These are phyloP conservation scores for Drosophila willistoni DNA, from an alignment of 1,140 invertebrate genomes.

Conservation along the genomic window DNA sequence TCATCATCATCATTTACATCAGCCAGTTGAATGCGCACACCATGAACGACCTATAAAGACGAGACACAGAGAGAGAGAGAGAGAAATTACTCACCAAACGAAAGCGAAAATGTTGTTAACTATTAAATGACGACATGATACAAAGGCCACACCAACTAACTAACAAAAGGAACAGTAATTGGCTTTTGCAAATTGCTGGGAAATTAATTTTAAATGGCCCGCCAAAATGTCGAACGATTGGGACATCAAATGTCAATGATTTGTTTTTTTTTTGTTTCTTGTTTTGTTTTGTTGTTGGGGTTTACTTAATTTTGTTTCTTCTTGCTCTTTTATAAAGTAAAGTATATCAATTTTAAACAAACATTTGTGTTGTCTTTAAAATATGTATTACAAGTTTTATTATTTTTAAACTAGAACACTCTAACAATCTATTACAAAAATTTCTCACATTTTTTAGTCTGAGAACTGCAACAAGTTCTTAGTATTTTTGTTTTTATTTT, in stretches of 20 bases:
- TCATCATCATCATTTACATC: conserved; percentile 43
- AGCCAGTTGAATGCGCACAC: conserved; percentile 87
- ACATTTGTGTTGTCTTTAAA: not conserved
- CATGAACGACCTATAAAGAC: conserved; percentile 89
- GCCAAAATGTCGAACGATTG: conserved; percentile 78
- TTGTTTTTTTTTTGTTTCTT: conserved; percentile 43
- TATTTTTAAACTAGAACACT: too few species aligned
- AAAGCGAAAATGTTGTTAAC: conserved; percentile 72
- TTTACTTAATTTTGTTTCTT: conserved; percentile 34
- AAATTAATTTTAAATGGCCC: conserved; percentile 78
- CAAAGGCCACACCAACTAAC: conserved; percentile 63
- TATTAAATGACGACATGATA: conserved; percentile 70
- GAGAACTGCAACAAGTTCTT: too few species aligned
- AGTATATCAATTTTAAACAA: too few species aligned
- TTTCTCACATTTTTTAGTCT: too few species aligned
- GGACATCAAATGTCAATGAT: conserved; percentile 78
- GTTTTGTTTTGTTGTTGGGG: conserved; percentile 27
- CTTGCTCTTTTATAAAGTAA: conserved; percentile 17
- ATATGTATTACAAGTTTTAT: too few species aligned
- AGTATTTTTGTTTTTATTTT: too few species aligned
- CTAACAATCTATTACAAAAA: too few species aligned
- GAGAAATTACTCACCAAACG: conserved; percentile 57
- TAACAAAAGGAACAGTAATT: conserved; percentile 57
- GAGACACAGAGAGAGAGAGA: conserved; percentile 38
- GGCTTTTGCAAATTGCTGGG: conserved; percentile 70